Conservation (phyloP, 2,113 vertebrate genomes). For the Charina bottae region DNA sequence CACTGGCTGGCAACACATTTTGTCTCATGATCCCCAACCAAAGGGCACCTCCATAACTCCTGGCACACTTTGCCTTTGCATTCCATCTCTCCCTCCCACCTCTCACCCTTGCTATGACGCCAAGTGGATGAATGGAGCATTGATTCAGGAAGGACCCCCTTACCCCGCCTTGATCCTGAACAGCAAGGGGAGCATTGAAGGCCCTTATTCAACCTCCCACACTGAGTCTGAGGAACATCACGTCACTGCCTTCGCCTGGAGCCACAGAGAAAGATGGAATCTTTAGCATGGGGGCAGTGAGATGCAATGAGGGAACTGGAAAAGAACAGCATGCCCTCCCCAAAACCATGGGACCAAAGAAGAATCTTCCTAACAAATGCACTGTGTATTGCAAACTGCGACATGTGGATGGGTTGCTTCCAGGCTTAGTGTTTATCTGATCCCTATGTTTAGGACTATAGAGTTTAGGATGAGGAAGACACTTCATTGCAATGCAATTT, state of each 20-base stretch:
- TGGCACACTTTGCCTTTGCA: conserved; percentile 6
- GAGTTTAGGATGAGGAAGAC: not conserved
- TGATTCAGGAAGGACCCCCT: conserved; percentile 18
- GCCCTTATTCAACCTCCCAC: conserved; percentile 27
- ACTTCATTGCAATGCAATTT: no score
- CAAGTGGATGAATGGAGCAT: conserved; percentile 26
- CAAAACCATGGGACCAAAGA: not conserved
- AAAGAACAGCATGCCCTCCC: not conserved
- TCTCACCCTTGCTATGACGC: conserved; percentile 30
- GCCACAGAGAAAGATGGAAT: conserved; percentile 2
- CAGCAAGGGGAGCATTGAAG: conserved; percentile 4
- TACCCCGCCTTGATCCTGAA: not conserved
- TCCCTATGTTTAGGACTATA: not conserved
- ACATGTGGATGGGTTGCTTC: not conserved
- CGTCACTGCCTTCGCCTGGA: not conserved
- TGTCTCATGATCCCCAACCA: conserved; percentile 4
- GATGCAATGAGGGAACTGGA: no score
- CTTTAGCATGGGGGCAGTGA: not conserved
- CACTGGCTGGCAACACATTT: not conserved
- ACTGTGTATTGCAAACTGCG: not conserved
- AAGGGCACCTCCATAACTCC: conserved; percentile 19
- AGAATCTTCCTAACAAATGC: not conserved
- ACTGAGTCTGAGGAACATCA: not conserved
- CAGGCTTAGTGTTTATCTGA: not conserved
- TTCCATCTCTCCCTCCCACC: conserved; percentile 36